These are phyloP conservation scores for Chlorodrepanis virens DNA, from an alignment of 2,113 vertebrate genomes.

Conservation along the genomic window DNA sequence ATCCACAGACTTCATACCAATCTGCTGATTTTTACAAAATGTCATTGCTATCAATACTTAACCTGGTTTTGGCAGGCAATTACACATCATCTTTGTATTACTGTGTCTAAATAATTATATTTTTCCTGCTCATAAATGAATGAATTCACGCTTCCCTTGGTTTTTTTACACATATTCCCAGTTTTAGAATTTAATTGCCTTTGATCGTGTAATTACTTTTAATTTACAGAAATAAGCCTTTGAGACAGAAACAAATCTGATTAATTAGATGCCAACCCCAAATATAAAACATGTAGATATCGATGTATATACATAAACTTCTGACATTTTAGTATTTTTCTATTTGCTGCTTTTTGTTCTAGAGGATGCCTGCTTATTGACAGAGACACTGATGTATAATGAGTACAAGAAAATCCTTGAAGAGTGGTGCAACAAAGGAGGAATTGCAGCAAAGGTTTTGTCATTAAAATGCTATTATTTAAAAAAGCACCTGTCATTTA, in stretches of 20 bases:
- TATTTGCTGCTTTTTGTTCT: not conserved
- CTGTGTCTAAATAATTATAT: not conserved
- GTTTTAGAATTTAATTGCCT: not conserved
- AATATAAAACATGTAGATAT: not conserved
- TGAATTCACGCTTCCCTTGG: not conserved
- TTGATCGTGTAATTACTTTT: conserved; percentile 15
- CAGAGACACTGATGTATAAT: not conserved
- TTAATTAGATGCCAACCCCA: not conserved
- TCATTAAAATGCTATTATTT: not conserved
- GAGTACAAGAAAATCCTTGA: not conserved
- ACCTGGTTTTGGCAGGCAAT: not conserved
- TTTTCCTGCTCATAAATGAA: not conserved
- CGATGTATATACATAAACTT: not conserved
- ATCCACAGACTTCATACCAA: not conserved
- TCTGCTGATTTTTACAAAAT: not conserved
- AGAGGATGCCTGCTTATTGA: not conserved
- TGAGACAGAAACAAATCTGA: not conserved
- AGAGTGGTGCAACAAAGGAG: not conserved
- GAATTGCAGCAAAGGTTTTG: not conserved
- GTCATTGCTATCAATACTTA: not conserved
- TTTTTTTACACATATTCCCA: not conserved
- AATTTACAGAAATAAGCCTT: conserved; percentile 6
- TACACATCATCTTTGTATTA: not conserved
- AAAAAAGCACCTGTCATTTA: not conserved
- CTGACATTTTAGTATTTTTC: not conserved